A percentile compares a stretch with the other conserved stretches of the same genome.
Evolutionary conservation across 2,113 vertebrate genomes (phyloP).

Genomic region (Bos javanicus): DNA sequence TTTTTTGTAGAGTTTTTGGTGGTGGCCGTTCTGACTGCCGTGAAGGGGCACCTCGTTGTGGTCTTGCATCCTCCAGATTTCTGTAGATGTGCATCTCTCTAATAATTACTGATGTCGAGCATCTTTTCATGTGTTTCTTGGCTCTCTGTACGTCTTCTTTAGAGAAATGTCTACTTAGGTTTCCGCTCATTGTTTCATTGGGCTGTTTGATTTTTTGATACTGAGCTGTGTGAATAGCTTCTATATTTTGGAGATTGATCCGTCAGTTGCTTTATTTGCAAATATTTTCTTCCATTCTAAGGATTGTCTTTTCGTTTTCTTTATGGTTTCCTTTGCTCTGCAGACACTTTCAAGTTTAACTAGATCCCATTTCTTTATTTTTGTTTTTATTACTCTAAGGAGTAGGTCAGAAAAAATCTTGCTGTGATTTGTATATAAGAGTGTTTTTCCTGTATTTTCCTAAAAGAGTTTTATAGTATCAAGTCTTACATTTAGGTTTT

Average conservation of each 20-base stretch:
- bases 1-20: accelerated
- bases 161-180: not conserved
- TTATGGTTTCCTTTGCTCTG: not conserved
- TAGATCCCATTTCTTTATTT: not conserved
- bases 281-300: not conserved
- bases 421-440: not conserved
- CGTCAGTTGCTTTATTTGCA: not conserved
- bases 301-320: not conserved
- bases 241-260: not conserved
- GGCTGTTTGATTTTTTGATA: not conserved
- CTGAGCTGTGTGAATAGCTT: not conserved
- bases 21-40: accelerated
- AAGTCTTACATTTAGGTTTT: not conserved
- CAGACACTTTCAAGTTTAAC: not conserved
- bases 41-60: accelerated
- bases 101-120: not conserved
- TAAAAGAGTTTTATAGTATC: not conserved
- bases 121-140: not conserved
- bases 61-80: not conserved
- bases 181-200: not conserved
- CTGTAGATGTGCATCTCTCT: not conserved
- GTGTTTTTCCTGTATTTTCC: not conserved
- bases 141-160: not conserved
- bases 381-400: not conserved
- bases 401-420: not conserved